Evolutionary conservation across 92 coral and sea anemone genomes (phyloP), one percentile per base, ranked within the genome.

Genomic region (Epizoanthus fatuus): DNA sequence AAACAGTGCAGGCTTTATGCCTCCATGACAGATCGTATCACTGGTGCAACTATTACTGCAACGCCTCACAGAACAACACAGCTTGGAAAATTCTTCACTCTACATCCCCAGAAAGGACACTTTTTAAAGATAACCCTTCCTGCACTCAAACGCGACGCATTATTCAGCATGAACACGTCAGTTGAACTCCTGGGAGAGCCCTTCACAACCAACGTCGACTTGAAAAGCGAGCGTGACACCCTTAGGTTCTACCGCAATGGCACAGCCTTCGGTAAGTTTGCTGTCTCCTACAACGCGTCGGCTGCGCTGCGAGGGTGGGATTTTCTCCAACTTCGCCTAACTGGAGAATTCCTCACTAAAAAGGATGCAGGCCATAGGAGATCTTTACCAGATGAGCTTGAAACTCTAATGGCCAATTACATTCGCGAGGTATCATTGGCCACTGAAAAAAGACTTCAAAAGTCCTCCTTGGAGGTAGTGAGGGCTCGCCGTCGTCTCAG

Each of bases 261-360:
- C 16, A 54, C 44, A 42, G 81, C 89, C 4, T 91, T 88, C 35
- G 49, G 79, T 9, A 60, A 80, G 13, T 91, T 77, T 79, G 90
- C 80, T 4, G 92, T 89, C 11, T 32, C 13, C 49, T 63, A 88
- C 37, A 84, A 84, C 22, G 90, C 78, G 10, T 72, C 85, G 17
- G 69, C 89, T 20, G 6, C 56, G 37, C 56, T 91, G 7, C 51
- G 65, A 37, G 65, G 81, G 56, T 91, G 94, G 94, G 94, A 91
- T 68, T 49, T 47, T n/a, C 69, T 91, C 22, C 68, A 62, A 11
- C 80, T 91, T 9, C 68, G 45, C 63, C 42, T 88, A 22, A 77
- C 63, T 14, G 94, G 94, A 14, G 45, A 25, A 16, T 88, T 91
- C 49, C 71, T 57, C 0, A 84, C 57, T 53, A 29, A 60, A 9